These are phyloP conservation scores for Homalodisca vitripennis DNA, from an alignment of 1,140 invertebrate species.

Conservation along the genomic window DNA sequence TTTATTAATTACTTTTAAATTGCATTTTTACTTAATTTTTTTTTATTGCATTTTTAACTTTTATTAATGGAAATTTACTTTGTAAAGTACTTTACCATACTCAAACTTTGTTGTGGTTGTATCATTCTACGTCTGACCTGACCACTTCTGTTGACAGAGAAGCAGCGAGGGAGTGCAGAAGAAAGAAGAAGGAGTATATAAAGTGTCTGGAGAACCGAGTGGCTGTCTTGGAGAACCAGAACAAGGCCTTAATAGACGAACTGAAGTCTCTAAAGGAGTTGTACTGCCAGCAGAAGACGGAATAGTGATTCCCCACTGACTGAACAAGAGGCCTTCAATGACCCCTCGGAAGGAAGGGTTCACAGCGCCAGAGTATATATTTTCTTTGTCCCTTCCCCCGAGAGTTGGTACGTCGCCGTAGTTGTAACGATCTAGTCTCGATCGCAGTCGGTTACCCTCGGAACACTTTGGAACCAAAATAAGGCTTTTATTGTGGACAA, in stretches of 20 bases:
- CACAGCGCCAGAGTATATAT: conserved; percentile 7
- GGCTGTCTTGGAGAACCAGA: conserved; percentile 98
- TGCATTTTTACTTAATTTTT: too few relatives aligned
- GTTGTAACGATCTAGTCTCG: conserved; percentile 14
- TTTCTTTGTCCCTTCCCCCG: background rate
- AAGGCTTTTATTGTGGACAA: conserved; percentile 6
- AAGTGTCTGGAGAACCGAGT: conserved; percentile 99
- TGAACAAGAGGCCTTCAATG: conserved; percentile 9
- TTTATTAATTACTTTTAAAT: too few relatives aligned
- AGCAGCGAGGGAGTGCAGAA: conserved; percentile 96
- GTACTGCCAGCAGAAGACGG: conserved; percentile 92
- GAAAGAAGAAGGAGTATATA: conserved; percentile 99
- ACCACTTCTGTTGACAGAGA: conserved; percentile 63
- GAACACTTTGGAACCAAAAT: too few relatives aligned
- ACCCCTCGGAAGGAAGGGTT: conserved; percentile 3
- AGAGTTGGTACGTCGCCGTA: background rate
- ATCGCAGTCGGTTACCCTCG: background rate
- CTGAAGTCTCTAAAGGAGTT: conserved; percentile 98
- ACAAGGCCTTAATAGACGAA: conserved; percentile 99
- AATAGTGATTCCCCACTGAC: conserved; percentile 50
- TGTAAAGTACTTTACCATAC: background rate
- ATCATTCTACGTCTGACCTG: background rate
- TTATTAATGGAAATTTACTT: too few relatives aligned
- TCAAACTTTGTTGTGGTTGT: background rate
- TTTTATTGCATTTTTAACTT: too few relatives aligned